Conservation (phyloP, 2,888 invertebrate genomes). For the Melanchra persicariae region DNA sequence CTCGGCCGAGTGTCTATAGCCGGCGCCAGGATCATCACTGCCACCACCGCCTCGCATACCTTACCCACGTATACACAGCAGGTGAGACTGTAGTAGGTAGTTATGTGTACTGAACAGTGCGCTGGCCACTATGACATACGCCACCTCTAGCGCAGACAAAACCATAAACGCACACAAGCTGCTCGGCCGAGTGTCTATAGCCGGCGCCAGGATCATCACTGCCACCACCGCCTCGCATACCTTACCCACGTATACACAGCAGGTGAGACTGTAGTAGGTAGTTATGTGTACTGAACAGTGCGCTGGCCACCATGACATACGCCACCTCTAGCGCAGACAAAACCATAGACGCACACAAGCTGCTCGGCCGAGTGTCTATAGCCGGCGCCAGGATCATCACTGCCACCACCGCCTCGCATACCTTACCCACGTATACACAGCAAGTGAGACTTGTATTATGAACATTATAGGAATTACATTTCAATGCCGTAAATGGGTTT, state of each 20-base stretch:
- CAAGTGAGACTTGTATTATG: conserved; percentile 74
- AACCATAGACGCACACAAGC: conserved; percentile 79
- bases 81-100: conserved; percentile 68
- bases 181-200: conserved; percentile 89
- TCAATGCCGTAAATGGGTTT: neutral
- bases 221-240: conserved; percentile 82
- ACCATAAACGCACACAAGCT: conserved; percentile 82
- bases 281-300: conserved; percentile 91
- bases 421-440: conserved; percentile 83
- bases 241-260: conserved; percentile 70
- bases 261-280: too few species aligned
- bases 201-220: conserved; percentile 86
- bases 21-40: conserved; percentile 84
- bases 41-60: conserved; percentile 82
- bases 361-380: conserved; percentile 90
- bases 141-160: conserved; percentile 49
- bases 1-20: conserved; percentile 90
- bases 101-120: neutral
- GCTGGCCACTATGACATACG: neutral
- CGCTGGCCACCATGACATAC: conserved; percentile 94
- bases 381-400: conserved; percentile 87
- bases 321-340: conserved; percentile 74
- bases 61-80: conserved; percentile 85
- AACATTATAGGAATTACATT: too few species aligned
- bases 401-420: conserved; percentile 81